phyloP scores from a whole-genome alignment of 2,888 invertebrate genomes.

The Isoperla grammatica region DNA sequence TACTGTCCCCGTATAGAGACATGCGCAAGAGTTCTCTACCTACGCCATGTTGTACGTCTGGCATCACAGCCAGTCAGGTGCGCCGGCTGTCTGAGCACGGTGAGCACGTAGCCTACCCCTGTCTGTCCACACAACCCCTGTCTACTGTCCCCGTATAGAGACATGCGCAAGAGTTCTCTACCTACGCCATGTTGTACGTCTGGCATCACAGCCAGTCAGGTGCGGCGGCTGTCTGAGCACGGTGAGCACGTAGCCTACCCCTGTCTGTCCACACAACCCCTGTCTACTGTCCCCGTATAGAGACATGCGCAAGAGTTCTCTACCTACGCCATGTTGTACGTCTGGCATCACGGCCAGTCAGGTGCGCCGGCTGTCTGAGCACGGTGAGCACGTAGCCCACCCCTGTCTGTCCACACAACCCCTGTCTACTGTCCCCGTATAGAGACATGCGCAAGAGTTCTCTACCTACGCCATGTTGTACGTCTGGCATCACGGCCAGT shows the following conservation, averaged over 20 bases:
- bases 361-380: conserved; percentile 69
- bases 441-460: conserved; percentile 64
- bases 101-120: conserved; percentile 42
- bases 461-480: conserved; percentile 76
- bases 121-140: conserved; percentile 56
- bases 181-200: conserved; percentile 73
- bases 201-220: conserved; percentile 64
- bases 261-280: neutral
- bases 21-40: conserved; percentile 34
- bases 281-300: conserved; percentile 36
- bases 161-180: conserved; percentile 69
- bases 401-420: conserved; percentile 46
- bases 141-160: conserved; percentile 60
- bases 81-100: too few relatives aligned
- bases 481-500: conserved; percentile 72
- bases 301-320: conserved; percentile 72
- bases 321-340: conserved; percentile 78
- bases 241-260: conserved; percentile 46
- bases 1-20: conserved; percentile 41
- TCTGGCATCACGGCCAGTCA: conserved; percentile 69
- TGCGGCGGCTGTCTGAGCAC: conserved; percentile 72
- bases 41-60: too few relatives aligned
- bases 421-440: conserved; percentile 68
- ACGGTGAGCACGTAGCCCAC: conserved; percentile 49
- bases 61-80: too few relatives aligned